These are phyloP conservation scores for Pomatostomus ruficeps DNA, from an alignment of 2,113 vertebrate genomes.

Conservation along the genomic window DNA sequence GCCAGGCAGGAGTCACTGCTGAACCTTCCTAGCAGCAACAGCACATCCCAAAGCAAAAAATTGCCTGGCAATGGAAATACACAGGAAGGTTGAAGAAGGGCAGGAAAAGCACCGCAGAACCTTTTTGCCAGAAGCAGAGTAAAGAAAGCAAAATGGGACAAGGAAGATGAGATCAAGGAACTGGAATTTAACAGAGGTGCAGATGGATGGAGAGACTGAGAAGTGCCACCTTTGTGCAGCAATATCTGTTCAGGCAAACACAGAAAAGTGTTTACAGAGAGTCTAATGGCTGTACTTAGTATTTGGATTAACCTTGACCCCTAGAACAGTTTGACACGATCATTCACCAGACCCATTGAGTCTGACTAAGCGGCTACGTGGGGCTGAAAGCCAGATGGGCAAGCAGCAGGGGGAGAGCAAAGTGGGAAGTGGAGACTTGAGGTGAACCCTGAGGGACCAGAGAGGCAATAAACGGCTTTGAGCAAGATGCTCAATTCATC, in stretches of 20 bases:
- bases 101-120: not conserved
- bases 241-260: not conserved
- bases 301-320: not conserved
- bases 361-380: not conserved
- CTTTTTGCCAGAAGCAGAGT: not conserved
- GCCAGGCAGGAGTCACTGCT: not conserved
- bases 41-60: not conserved
- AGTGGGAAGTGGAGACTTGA: not conserved
- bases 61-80: rapidly evolving
- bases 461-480: not conserved
- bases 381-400: not conserved
- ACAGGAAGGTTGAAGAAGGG: not conserved
- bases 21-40: not conserved
- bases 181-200: not conserved
- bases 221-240: not conserved
- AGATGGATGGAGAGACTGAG: not conserved
- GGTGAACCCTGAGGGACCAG: not conserved
- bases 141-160: not conserved
- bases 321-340: not conserved
- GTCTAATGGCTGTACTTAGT: not conserved
- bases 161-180: not conserved
- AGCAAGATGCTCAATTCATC: not conserved
- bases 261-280: not conserved
- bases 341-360: not conserved
- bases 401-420: not conserved